Evolutionary conservation across 1,140 invertebrate species (phyloP).

Genomic region (Brachionus rubens): DNA sequence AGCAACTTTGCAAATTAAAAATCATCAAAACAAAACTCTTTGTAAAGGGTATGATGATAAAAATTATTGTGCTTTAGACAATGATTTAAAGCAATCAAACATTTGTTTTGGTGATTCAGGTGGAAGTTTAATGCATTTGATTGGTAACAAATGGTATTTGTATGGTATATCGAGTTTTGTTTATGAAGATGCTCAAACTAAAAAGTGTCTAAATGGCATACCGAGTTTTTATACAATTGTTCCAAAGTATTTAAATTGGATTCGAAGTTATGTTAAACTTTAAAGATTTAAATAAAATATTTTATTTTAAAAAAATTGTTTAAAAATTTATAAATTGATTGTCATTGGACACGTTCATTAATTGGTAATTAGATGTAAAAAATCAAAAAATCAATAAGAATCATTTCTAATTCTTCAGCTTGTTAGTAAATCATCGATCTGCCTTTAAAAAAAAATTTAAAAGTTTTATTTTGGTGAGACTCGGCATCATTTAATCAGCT

Average conservation of each 20-base stretch:
- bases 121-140: conserved; percentile 24
- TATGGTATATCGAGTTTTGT: conserved; percentile 17
- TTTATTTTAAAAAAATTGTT: not conserved
- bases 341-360: too few species aligned
- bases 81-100: not conserved
- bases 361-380: too few species aligned
- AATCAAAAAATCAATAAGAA: too few species aligned
- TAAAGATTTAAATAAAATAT: not conserved
- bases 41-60: not conserved
- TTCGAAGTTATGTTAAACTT: not conserved
- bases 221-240: conserved; percentile 42
- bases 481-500: too few species aligned
- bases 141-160: conserved; percentile 4
- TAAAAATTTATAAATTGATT: not conserved
- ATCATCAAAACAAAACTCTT: not conserved
- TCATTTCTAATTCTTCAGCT: not conserved
- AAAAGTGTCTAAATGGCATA: not conserved
- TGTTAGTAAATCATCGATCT: conserved; percentile 18
- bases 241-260: conserved; percentile 15
- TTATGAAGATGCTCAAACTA: not conserved
- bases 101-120: conserved; percentile 38
- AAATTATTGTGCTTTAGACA: conserved; percentile 8
- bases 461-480: too few species aligned
- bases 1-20: not conserved
- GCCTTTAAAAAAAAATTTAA: not conserved